These are phyloP conservation scores for Rousettus leschenaultii DNA, from an alignment of 2,113 vertebrate genomes.

Conservation along the genomic window DNA sequence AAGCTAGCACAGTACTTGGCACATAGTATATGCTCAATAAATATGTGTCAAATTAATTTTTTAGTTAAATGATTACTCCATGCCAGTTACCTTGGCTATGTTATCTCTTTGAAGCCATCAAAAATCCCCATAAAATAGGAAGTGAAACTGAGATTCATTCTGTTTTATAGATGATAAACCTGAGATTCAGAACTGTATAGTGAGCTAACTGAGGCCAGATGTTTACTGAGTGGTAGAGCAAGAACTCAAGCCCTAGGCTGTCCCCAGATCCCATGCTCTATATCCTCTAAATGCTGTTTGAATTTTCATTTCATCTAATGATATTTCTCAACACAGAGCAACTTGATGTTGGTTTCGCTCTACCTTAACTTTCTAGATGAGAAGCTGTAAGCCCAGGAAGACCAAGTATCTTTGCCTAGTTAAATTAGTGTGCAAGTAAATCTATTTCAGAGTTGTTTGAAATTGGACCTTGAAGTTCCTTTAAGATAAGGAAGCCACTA, in stretches of 20 bases:
- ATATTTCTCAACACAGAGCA: not conserved
- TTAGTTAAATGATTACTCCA: not conserved
- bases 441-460: not conserved
- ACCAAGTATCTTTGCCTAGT: not conserved
- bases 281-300: not conserved
- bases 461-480: not conserved
- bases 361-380: not conserved
- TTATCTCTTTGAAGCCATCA: not conserved
- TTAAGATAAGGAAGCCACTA: conserved; percentile 17
- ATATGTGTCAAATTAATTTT: not conserved
- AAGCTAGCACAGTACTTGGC: not conserved
- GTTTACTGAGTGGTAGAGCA: not conserved
- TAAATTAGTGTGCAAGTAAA: not conserved
- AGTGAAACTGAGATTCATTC: not conserved
- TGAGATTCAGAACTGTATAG: not conserved
- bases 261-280: not conserved
- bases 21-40: not conserved
- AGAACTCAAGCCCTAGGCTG: not conserved
- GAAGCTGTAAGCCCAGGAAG: not conserved
- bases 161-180: not conserved
- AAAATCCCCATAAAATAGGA: not conserved
- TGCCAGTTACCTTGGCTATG: not conserved
- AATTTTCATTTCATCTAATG: not conserved
- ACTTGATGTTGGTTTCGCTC: not conserved
- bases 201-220: not conserved